Base-by-base conservation (phyloP, 2,113 vertebrate species). In the Oceanites oceanicus region DNA sequence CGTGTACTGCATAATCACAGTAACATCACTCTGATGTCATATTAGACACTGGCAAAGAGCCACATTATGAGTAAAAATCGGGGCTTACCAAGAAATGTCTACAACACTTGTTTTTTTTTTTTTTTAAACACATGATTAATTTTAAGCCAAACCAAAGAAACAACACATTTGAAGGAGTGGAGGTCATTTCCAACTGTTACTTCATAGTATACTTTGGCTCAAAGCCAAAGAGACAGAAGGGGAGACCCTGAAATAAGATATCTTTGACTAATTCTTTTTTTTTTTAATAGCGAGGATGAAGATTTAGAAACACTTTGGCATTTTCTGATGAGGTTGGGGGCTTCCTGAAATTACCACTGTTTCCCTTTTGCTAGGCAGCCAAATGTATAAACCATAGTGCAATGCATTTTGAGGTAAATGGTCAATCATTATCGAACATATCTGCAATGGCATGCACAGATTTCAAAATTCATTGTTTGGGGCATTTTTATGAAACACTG, bases 91-190 rank as follows among this genome's bases (percentile, higher is more conserved):
- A 59, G 26, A 97, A 95, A 86, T 4, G 53, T 59, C 87, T 86
- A 45, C 13, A 29, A 29, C 36, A 32, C 85, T 38, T n/a, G n/a
- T 38, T 38, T 38, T 38, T 38, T 80, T 21, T 62, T 90, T 40
- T 72, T 20, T 65, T 90, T 90, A 62, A 88, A 77, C 32, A n/a
- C 11, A n/a, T 83, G 92, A 97, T 97, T 97, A 96, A 94, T 97
- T 98, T 97, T 72, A 95, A 98, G 71, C 88, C 92, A 94, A 98
- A 96, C 86, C 95, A 95, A 98, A 97, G 92, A 94, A 97, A 97
- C 79, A 76, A 91, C 61, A 58, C 75, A 62, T 84, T 90, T 94
- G 85, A 96, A 97, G 47, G 96, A 93, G 56, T 91, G 42, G 82
- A 97, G 92, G 93, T 96, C 93, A 91, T 94, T 97, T 94, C 96